phyloP scores from a whole-genome alignment of 2,888 invertebrate genomes.

The Meta bourneti region DNA sequence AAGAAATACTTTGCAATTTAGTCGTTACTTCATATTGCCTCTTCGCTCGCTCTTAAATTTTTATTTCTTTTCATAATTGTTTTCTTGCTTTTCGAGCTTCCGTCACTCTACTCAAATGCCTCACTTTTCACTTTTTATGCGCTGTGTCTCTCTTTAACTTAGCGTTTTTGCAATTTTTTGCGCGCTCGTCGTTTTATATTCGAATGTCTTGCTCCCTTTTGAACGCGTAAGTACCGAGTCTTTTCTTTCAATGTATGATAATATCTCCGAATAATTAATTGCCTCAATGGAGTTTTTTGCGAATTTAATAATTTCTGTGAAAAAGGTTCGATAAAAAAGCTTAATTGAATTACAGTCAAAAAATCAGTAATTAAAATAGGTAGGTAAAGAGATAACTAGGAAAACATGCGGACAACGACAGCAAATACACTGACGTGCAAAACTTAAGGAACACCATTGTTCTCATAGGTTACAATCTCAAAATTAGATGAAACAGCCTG shows the following conservation, averaged over 20 bases:
- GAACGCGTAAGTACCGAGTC: background rate
- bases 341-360: background rate
- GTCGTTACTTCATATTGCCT: background rate
- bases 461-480: no score
- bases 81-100: background rate
- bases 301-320: background rate
- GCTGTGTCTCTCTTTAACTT: background rate
- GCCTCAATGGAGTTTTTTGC: background rate
- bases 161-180: background rate
- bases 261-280: background rate
- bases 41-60: background rate
- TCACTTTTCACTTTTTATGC: background rate
- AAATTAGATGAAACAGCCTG: no score
- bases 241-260: background rate
- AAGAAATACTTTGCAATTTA: background rate
- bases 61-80: background rate
- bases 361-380: background rate
- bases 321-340: background rate
- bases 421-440: no score
- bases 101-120: background rate
- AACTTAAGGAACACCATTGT: no score
- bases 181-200: background rate
- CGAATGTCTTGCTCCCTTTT: background rate
- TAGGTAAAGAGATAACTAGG: no score
- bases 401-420: no score